Percentiles rank a stretch among this genome's conserved stretches.
Evolutionary conservation across 1,140 invertebrate species (phyloP).

Genomic region (Drosophila kanapiae): DNA sequence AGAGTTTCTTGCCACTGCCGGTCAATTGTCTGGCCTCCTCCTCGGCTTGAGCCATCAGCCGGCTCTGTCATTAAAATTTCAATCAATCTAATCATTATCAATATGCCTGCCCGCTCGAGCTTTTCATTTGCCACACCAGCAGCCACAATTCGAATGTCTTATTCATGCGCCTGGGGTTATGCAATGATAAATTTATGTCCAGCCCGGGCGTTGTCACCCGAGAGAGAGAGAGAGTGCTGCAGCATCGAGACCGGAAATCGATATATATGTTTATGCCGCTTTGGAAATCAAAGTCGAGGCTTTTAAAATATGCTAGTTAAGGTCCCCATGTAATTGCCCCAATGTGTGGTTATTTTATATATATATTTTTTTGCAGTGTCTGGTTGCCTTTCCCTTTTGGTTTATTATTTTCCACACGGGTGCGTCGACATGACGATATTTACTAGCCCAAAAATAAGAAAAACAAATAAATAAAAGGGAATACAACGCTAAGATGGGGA

Average conservation of each 20-base stretch:
- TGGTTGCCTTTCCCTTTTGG: constrained; percentile 17
- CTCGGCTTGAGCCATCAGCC: constrained; percentile 8
- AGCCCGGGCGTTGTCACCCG: constrained; percentile 10
- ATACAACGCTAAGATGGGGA: constrained; percentile 22
- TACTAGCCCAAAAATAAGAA: constrained; percentile 51
- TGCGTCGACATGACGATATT: constrained; percentile 64
- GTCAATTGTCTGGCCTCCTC: constrained; percentile 21
- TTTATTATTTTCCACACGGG: constrained; percentile 76
- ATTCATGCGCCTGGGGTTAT: constrained; percentile 33
- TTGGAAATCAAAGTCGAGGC: constrained; percentile 23
- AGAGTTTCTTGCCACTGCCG: constrained; percentile 2
- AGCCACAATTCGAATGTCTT: constrained; percentile 42
- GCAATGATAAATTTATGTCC: constrained; percentile 52
- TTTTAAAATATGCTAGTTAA: constrained; percentile 19
- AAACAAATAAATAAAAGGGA: constrained; percentile 43
- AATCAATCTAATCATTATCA: constrained; percentile 46
- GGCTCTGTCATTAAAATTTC: constrained; percentile 37
- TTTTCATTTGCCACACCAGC: constrained; percentile 25
- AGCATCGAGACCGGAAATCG: not conserved
- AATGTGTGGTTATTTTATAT: not conserved
- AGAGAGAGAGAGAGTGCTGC: constrained; percentile 1
- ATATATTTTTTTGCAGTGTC: constrained; percentile 24
- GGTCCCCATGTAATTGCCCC: constrained; percentile 5
- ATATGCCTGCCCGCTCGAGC: constrained; percentile 1
- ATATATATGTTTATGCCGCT: constrained; percentile 9